These are phyloP conservation scores for Budorcas taxicolor DNA, from an alignment of 2,113 vertebrate species.

Conservation along the genomic window DNA sequence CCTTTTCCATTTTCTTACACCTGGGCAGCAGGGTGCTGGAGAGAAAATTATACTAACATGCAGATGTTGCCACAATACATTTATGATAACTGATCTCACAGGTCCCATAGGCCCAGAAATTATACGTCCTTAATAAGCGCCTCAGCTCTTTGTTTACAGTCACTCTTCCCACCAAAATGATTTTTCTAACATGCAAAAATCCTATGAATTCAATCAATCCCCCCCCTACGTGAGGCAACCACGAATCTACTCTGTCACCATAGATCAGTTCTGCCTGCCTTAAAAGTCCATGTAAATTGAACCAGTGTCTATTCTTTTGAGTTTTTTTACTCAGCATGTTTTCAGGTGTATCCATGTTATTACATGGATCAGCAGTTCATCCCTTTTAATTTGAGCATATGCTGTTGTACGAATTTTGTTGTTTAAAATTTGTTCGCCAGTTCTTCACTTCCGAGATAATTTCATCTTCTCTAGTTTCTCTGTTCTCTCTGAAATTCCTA, in stretches of 20 bases:
- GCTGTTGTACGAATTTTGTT: background rate
- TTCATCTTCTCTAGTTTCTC: background rate
- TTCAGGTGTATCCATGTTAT: background rate
- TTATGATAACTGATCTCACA: constrained; percentile 20
- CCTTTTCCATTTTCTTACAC: background rate
- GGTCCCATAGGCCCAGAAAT: background rate
- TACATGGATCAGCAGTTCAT: background rate
- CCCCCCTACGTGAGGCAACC: background rate
- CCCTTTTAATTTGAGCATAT: background rate
- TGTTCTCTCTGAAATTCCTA: background rate
- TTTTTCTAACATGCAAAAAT: background rate
- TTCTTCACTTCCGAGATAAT: background rate
- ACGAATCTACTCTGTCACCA: background rate
- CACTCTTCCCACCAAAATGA: background rate
- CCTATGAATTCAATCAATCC: background rate
- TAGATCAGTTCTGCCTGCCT: background rate
- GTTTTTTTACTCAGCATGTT: background rate
- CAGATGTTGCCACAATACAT: constrained; percentile 19
- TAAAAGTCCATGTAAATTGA: background rate
- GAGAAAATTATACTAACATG: background rate
- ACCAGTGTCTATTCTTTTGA: background rate
- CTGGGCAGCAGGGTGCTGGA: background rate
- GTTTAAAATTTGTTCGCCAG: background rate
- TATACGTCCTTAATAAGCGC: background rate
- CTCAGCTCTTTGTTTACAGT: background rate